phyloP scores from a whole-genome alignment of 2,888 invertebrate species.

The Brachypterus glaber region DNA sequence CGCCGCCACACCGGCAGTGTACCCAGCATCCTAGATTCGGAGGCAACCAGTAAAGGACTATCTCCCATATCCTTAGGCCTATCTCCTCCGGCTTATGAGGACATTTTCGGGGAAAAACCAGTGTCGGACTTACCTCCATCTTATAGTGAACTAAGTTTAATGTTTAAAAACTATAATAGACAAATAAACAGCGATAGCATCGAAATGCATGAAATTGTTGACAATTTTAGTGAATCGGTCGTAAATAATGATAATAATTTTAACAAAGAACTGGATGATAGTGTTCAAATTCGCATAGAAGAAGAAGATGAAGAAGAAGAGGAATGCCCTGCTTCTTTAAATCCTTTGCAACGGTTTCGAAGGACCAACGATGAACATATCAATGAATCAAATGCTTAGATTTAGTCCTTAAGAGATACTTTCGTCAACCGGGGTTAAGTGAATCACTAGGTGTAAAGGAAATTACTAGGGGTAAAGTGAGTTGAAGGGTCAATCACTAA shows the following conservation, averaged over 20 bases:
- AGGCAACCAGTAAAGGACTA: slow-evolving; percentile 46
- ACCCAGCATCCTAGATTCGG: slow-evolving; percentile 42
- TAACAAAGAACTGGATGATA: slow-evolving; percentile 17
- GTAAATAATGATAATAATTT: slow-evolving; percentile 18
- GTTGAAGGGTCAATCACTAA: no score
- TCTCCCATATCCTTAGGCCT: slow-evolving; percentile 42
- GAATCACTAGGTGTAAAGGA: no score
- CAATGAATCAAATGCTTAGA: no score
- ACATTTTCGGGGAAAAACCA: slow-evolving; percentile 40
- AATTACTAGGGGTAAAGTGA: no score
- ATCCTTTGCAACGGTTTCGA: no score
- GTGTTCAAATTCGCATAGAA: no score
- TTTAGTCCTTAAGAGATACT: no score
- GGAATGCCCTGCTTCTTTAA: no score
- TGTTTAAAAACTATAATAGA: slow-evolving; percentile 20
- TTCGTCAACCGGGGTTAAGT: no score
- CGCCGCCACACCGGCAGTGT: slow-evolving; percentile 35
- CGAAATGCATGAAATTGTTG: slow-evolving; percentile 8
- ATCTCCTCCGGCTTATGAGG: slow-evolving; percentile 47
- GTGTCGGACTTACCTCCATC: slow-evolving; percentile 35
- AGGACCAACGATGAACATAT: no score
- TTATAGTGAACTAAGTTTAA: slow-evolving; percentile 37
- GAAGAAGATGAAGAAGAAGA: no score
- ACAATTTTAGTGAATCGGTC: slow-evolving; percentile 8
- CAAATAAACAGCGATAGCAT: slow-evolving; percentile 6